These are phyloP conservation scores for Drosophila yooni DNA, from an alignment of 2,888 invertebrate genomes.

Conservation along the genomic window DNA sequence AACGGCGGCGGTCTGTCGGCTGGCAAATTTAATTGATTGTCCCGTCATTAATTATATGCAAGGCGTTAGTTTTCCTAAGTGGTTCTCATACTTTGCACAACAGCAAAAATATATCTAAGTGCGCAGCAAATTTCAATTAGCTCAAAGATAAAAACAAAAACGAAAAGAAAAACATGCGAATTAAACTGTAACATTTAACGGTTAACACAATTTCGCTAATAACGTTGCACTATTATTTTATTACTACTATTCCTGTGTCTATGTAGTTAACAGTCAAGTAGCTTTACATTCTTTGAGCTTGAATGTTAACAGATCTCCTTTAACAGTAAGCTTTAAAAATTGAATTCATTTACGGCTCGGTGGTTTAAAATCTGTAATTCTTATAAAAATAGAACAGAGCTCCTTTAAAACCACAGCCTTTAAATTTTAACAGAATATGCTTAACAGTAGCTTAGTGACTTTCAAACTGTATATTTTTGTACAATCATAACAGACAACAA, in stretches of 20 bases:
- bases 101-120: conserved; percentile 41
- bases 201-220: not conserved
- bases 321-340: not conserved
- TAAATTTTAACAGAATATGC: too few relatives aligned
- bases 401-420: not conserved
- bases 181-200: conserved; percentile 35
- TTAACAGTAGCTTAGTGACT: too few relatives aligned
- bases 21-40: conserved; percentile 68
- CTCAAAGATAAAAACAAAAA: conserved; percentile 5
- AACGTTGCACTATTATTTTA: not conserved
- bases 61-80: conserved; percentile 56
- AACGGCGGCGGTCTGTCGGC: conserved; percentile 18
- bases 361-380: not conserved
- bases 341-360: too few relatives aligned
- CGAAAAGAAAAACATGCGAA: conserved; percentile 47
- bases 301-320: not conserved
- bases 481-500: too few relatives aligned
- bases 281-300: not conserved
- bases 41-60: conserved; percentile 67
- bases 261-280: not conserved
- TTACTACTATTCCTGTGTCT: too few relatives aligned
- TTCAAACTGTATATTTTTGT: too few relatives aligned
- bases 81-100: conserved; percentile 32
- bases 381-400: not conserved
- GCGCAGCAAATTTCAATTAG: conserved; percentile 54